phyloP scores from a whole-genome alignment of 2,888 invertebrate genomes.

The Caradrina kadenii region DNA sequence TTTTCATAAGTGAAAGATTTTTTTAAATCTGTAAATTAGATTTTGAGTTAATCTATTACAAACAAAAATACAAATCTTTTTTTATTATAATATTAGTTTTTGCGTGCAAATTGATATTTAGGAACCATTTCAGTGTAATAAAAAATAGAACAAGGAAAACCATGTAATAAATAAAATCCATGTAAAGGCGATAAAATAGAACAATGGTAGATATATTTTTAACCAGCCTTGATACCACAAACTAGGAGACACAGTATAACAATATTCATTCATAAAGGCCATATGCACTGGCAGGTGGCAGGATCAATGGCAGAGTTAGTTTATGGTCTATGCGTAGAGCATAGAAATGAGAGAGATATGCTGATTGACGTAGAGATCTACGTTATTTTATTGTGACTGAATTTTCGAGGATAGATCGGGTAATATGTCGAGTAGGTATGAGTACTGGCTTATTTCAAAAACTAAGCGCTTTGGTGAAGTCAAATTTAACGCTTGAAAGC shows the following conservation, averaged over 20 bases:
- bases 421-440: too few species aligned
- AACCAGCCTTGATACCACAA: neutral
- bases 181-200: neutral
- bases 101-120: neutral
- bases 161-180: neutral
- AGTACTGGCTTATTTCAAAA: too few species aligned
- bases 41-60: too few species aligned
- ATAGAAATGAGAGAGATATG: conserved; percentile 31
- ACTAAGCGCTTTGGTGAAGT: too few species aligned
- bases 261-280: conserved; percentile 27
- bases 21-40: too few species aligned
- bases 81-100: too few species aligned
- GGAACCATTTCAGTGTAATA: neutral
- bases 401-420: too few species aligned
- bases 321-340: conserved; percentile 27
- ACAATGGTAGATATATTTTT: neutral
- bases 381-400: too few species aligned
- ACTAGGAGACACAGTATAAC: conserved; percentile 4
- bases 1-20: too few species aligned
- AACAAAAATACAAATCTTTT: too few species aligned
- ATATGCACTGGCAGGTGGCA: conserved; percentile 9
- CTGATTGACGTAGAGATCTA: too few species aligned
- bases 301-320: conserved; percentile 36
- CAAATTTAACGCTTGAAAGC: too few species aligned
- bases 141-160: neutral